Conservation (phyloP, 2,113 vertebrate species). For the Vireo altiloquus region DNA sequence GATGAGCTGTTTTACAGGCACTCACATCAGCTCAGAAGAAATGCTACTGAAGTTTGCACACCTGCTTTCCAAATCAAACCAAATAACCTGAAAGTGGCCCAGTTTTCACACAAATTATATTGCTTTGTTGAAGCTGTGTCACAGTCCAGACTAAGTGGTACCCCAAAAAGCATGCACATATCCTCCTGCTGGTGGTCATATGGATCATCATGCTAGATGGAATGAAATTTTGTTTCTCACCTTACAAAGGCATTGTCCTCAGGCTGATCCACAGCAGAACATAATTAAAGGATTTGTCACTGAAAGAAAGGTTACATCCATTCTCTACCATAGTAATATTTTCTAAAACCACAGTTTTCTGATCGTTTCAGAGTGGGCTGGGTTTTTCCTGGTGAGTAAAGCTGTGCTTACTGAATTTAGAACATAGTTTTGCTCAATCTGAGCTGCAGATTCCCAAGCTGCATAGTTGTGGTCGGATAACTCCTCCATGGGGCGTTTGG, state of each 20-base stretch:
- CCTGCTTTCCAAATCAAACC: not conserved
- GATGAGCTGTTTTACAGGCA: not conserved
- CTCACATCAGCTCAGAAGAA: not conserved
- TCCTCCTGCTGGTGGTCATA: not conserved
- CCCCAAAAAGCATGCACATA: not conserved
- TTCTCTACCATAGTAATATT: slow-evolving; percentile 1
- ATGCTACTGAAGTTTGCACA: not conserved
- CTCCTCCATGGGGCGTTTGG: not conserved
- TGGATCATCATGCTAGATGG: not conserved
- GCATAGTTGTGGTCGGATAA: slow-evolving; percentile 3
- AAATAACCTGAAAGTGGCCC: not conserved
- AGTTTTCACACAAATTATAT: not conserved
- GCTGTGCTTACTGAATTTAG: slow-evolving; percentile 3
- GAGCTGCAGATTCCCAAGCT: slow-evolving; percentile 8
- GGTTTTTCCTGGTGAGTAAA: slow-evolving; percentile 29
- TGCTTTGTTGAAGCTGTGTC: not conserved
- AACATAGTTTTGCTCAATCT: not conserved
- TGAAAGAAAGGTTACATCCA: not conserved
- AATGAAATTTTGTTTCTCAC: not conserved
- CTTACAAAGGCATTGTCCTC: not conserved
- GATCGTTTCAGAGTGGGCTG: not conserved
- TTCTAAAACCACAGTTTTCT: not conserved
- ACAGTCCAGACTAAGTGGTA: not conserved
- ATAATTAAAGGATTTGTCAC: slow-evolving; percentile 1
- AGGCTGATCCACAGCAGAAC: slow-evolving; percentile 9